These are phyloP conservation scores for Amyelois transitella DNA, from an alignment of 1,140 invertebrate genomes.

Conservation along the genomic window DNA sequence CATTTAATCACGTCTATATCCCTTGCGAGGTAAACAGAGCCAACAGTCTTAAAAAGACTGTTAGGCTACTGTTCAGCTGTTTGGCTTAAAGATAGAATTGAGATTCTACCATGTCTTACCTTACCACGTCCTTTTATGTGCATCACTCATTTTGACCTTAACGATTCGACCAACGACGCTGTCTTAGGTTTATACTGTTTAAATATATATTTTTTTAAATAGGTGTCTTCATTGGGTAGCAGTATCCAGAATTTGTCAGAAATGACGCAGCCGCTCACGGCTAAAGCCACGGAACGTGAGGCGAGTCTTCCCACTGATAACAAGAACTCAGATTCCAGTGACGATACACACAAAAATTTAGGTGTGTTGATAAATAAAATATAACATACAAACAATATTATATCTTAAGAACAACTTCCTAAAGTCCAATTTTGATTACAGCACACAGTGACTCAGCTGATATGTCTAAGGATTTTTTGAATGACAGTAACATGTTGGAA, in stretches of 20 bases:
- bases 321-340: slow-evolving; percentile 59
- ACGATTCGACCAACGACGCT: too few relatives aligned
- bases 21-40: too few relatives aligned
- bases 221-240: slow-evolving; percentile 69
- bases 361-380: slow-evolving; percentile 21
- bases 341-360: slow-evolving; percentile 67
- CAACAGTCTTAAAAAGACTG: too few relatives aligned
- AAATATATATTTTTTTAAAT: slow-evolving; percentile 9
- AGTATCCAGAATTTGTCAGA: slow-evolving; percentile 70
- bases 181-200: too few relatives aligned
- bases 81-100: too few relatives aligned
- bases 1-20: too few relatives aligned
- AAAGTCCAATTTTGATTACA: slow-evolving; percentile 15
- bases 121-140: too few relatives aligned
- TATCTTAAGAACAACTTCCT: background rate
- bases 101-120: too few relatives aligned
- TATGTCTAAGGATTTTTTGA: slow-evolving; percentile 32
- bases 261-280: slow-evolving; percentile 56
- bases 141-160: too few relatives aligned
- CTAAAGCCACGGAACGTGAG: slow-evolving; percentile 50
- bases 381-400: background rate
- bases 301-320: slow-evolving; percentile 36
- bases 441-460: slow-evolving; percentile 40
- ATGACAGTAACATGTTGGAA: slow-evolving; percentile 50
- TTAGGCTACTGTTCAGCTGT: too few relatives aligned